Percentiles rank a stretch among this genome's conserved stretches.
phyloP scores from a whole-genome alignment of 1,140 invertebrate species.

The Drosophila ficusphila region DNA sequence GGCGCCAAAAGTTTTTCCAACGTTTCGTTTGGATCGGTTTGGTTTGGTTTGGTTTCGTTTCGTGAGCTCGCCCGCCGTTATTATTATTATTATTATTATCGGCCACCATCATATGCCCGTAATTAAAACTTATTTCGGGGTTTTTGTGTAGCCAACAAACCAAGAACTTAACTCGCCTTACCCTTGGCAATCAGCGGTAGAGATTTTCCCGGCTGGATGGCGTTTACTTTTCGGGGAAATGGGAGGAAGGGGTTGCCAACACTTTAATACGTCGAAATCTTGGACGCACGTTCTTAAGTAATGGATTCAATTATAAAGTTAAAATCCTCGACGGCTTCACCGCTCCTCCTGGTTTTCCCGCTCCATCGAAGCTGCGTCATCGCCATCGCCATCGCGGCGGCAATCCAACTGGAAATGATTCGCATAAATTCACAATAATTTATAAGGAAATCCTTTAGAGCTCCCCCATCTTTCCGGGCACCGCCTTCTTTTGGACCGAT shows the following conservation, averaged over 20 bases:
- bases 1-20: constrained; percentile 65
- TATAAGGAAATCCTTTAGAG: constrained; percentile 78
- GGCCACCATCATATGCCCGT: constrained; percentile 81
- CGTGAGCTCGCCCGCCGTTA: constrained; percentile 32
- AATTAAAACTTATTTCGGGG: constrained; percentile 82
- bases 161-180: constrained; percentile 74
- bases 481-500: constrained; percentile 34
- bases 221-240: neutral
- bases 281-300: constrained; percentile 79
- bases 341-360: neutral
- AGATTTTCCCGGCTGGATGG: constrained; percentile 13
- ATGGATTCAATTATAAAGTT: constrained; percentile 83
- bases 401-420: constrained; percentile 80
- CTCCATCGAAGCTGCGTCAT: constrained; percentile 20
- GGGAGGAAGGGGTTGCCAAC: constrained; percentile 28
- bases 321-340: constrained; percentile 74
- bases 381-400: constrained; percentile 41
- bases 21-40: constrained; percentile 23
- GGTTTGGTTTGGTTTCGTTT: constrained; percentile 16
- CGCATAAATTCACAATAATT: constrained; percentile 83
- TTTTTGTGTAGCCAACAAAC: constrained; percentile 76
- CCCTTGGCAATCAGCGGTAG: constrained; percentile 49
- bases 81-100: constrained; percentile 65
- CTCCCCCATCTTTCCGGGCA: constrained; percentile 17
- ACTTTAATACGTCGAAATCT: constrained; percentile 80